These are phyloP conservation scores for Pipistrellus nathusii DNA, from an alignment of 2,797 vertebrate species.

Conservation along the genomic window DNA sequence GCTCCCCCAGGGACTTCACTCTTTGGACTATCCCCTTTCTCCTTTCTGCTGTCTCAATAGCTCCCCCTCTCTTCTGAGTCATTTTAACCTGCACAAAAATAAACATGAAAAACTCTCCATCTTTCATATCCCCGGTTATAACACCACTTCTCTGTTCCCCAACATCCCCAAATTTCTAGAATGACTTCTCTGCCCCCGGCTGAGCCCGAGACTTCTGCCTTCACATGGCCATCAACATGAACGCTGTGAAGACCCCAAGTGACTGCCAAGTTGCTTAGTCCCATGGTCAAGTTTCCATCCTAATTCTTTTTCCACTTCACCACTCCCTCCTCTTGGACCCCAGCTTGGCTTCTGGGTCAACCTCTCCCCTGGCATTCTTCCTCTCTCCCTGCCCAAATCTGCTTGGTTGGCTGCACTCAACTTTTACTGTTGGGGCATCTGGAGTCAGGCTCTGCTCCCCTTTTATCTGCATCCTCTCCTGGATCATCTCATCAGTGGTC, in stretches of 20 bases:
- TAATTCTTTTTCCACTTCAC: not conserved
- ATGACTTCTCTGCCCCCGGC: not conserved
- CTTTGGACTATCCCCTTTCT: not conserved
- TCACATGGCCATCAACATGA: not conserved
- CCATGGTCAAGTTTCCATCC: not conserved
- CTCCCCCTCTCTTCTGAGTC: not conserved
- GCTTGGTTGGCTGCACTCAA: not conserved
- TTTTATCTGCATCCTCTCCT: not conserved
- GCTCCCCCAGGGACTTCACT: not conserved
- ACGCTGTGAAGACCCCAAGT: not conserved
- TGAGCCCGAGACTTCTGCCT: accelerated
- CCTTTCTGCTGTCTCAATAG: not conserved
- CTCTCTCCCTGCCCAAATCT: not conserved
- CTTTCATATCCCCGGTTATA: not conserved
- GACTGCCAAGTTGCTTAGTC: not conserved
- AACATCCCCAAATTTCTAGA: not conserved
- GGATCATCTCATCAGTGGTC: not conserved
- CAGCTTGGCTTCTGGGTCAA: not conserved
- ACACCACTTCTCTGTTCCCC: not conserved
- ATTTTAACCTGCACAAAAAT: not conserved
- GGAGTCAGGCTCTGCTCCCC: not conserved
- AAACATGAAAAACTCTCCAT: not conserved
- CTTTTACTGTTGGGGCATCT: not conserved
- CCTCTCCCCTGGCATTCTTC: not conserved
- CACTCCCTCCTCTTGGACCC: not conserved